Base-by-base conservation (phyloP, 92 coral and sea anemone genomes). In the Epizoanthus ramosus region DNA sequence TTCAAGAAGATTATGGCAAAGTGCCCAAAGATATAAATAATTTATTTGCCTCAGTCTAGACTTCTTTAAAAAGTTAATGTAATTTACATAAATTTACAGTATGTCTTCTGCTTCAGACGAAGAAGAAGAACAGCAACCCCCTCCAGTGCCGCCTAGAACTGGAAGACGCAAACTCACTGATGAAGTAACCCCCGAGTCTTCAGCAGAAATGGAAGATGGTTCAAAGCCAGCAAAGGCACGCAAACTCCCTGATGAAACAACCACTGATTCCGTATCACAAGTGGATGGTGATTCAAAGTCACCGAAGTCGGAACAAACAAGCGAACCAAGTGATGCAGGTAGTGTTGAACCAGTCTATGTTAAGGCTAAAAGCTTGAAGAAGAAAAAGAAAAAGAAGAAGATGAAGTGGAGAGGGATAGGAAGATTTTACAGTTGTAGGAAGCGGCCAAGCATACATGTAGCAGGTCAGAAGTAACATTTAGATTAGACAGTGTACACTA, bases 81-180 rank as follows among this genome's bases (percentile, higher is more conserved):
- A 50, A 50, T 50, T 50, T 50, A 33, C 18, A 28, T 37, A 37
- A 63, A 22, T 6, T 25, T 28, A 33, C 18, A 28, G 72, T 67
- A 6, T 15, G 12, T 33, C 43, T 67, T 25, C 12, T 33, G 22
- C 47, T 33, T 37, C 31, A 67, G 72, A 17, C 15, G 39, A 16
- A 33, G 72, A 23, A 14, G 80, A 68, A 3, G 85, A 86, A 73
- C 91, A 88, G 9, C 92, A 92, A 53, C 91, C 91, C 0, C 98
- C 98, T 13, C 95, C 98, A 1, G 67, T 89, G 58, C 93, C 95
- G 17, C 93, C 93, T 31, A 92, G 90, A 17, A 88, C 86, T 61
- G 90, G 82, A 35, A 65, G 81, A 45, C 71, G 73, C 81, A 61
- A 61, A 77, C 53, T 77, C 31, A 12, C 81, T 21, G 75, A 72